Conservation (phyloP, 2,888 invertebrate species). For the Melanargia galathea region DNA sequence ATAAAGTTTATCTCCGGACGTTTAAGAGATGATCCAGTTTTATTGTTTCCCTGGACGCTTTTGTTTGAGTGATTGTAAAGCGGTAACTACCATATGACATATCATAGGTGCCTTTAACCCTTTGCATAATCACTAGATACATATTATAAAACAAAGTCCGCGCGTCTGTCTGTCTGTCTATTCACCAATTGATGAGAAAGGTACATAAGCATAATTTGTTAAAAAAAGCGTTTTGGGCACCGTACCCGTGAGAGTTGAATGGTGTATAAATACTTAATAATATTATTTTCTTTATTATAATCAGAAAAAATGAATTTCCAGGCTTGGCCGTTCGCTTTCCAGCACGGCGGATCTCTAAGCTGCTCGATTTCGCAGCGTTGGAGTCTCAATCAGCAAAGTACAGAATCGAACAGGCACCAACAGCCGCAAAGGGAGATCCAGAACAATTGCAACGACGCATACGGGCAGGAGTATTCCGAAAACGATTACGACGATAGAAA, state of each 20-base stretch:
- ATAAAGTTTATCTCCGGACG: conserved; percentile 80
- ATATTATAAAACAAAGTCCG: too few species aligned
- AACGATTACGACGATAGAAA: conserved; percentile 70
- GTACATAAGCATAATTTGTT: too few species aligned
- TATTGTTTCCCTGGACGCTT: conserved; percentile 61
- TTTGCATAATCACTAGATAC: too few species aligned
- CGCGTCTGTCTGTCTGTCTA: too few species aligned
- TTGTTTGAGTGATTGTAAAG: conserved; percentile 34
- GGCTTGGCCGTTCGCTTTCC: conserved; percentile 93
- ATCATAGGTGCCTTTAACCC: too few species aligned
- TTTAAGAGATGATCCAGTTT: conserved; percentile 69
- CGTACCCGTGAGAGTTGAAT: too few species aligned
- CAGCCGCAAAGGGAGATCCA: conserved; percentile 44
- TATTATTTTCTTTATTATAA: too few species aligned
- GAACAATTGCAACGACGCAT: conserved; percentile 44
- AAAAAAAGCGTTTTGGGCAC: too few species aligned
- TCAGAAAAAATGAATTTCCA: conserved; percentile 64
- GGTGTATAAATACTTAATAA: too few species aligned
- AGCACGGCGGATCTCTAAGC: conserved; percentile 81
- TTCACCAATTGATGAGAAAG: too few species aligned
- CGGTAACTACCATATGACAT: background rate
- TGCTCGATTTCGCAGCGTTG: conserved; percentile 73
- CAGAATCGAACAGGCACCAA: conserved; percentile 43
- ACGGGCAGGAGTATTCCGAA: conserved; percentile 64
- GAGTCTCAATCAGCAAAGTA: conserved; percentile 59